Base-by-base conservation (phyloP, 2,797 vertebrate species). In the Eremophila alpestris region DNA sequence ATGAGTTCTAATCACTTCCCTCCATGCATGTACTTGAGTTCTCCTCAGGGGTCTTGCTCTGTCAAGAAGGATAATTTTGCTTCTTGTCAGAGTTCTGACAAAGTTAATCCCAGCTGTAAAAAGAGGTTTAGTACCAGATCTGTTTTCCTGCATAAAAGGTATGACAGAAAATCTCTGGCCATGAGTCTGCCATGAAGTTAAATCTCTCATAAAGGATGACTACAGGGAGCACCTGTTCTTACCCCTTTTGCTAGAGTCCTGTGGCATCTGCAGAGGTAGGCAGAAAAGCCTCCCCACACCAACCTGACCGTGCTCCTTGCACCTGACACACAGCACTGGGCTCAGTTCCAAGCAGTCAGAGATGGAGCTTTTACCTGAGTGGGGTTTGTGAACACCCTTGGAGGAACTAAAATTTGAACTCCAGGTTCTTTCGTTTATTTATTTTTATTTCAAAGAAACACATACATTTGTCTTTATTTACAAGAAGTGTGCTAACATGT, bases 261-360 rank as follows among this genome's bases (percentile, higher is more conserved):
- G 13, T 67, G 52, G 22, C 29, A 36, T 40, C 34, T 76, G 26
- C 43, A 79, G 24, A 22, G 9, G 9, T 5, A 29, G 55, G 15
- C 24, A 73, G 67, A 84, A 87, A 71, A 83, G 3, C 32, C 24
- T 63, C 32, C 43, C 17, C 24, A 24, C n/a, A 27, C 4, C 32
- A 9, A 11, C 59, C 13, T 48, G n/a, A 36, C 5, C 1, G 0
- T 30, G 4, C 5, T 69, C 22, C 27, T 26, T 4, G 3, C 9
- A 9, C 10, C 7, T 2, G 7, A 43, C 19, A 58, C 9, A 18
- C 3, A 30, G 12, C 16, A 9, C 16, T n/a, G 52, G n/a, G 8
- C 26, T 85, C 16, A 67, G 17, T 48, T 17, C 32, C 2, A 0
- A 43, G 52, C 38, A 48, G 29, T 8, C 1, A 0, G 59, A n/a